Evolutionary conservation across 2,113 vertebrate species (phyloP).

Genomic region (Centropus unirufus): DNA sequence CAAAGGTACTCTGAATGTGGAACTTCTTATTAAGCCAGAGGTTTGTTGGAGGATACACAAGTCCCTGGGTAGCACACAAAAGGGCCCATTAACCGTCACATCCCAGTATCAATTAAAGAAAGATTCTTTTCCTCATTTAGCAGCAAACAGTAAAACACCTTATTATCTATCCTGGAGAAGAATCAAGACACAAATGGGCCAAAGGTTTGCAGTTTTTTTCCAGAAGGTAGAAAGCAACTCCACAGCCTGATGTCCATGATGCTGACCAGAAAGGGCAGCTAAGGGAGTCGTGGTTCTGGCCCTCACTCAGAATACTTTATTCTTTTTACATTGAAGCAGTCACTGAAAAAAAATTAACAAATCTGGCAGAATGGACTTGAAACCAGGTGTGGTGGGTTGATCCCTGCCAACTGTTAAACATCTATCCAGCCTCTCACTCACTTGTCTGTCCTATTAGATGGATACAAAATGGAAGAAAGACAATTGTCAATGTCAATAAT

Average conservation of each 20-base stretch:
- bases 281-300: neutral
- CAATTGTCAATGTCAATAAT: neutral
- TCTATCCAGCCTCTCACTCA: neutral
- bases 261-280: neutral
- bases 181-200: neutral
- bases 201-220: neutral
- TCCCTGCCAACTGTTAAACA: neutral
- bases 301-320: neutral
- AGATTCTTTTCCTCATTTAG: neutral
- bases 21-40: neutral
- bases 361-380: neutral
- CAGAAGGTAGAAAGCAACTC: neutral
- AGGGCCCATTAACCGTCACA: neutral
- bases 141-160: neutral
- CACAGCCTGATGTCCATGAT: neutral
- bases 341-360: neutral
- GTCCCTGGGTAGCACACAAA: neutral
- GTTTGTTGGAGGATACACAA: neutral
- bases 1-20: neutral
- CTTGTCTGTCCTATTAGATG: accelerated
- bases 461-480: neutral
- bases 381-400: neutral
- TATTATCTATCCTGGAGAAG: neutral
- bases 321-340: neutral
- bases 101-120: neutral